Conservation (phyloP, 2,797 vertebrate genomes). For the Epinephelus awoara region DNA sequence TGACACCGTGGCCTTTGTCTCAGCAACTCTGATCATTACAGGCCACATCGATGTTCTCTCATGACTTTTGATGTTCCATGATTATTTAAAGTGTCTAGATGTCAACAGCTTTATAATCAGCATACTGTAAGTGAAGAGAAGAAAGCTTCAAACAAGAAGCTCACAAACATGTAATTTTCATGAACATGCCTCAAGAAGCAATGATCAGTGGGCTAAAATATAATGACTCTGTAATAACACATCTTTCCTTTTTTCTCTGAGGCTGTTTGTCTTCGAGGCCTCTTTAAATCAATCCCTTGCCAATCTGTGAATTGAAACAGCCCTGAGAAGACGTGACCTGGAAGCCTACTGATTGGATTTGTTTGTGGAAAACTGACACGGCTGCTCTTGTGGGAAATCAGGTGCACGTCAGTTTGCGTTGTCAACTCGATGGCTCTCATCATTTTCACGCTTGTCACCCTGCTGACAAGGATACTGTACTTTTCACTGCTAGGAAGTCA, state of each 20-base stretch:
- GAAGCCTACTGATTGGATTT: neutral
- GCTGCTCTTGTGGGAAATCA: neutral
- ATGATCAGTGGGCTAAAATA: neutral
- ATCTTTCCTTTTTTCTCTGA: neutral
- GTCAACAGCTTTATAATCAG: constrained; percentile 1
- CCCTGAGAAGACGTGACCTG: neutral
- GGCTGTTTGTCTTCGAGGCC: neutral
- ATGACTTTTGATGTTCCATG: neutral
- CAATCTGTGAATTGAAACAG: neutral
- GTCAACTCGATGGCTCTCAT: neutral
- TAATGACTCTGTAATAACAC: neutral
- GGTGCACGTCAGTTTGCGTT: neutral
- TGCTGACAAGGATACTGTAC: neutral
- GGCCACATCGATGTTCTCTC: neutral
- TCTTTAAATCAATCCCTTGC: constrained; percentile 9
- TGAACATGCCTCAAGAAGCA: neutral
- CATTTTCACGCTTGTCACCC: neutral
- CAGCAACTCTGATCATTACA: neutral
- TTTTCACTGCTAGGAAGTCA: neutral
- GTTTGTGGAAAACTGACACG: neutral
- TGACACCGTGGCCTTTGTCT: constrained; percentile 28
- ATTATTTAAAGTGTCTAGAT: neutral
- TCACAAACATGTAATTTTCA: neutral
- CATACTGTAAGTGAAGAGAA: neutral
- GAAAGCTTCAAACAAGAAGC: neutral